Evolutionary conservation across 1,140 invertebrate genomes (phyloP), one percentile per base, ranked within the genome.

Genomic region (Asbolus verrucosus): DNA sequence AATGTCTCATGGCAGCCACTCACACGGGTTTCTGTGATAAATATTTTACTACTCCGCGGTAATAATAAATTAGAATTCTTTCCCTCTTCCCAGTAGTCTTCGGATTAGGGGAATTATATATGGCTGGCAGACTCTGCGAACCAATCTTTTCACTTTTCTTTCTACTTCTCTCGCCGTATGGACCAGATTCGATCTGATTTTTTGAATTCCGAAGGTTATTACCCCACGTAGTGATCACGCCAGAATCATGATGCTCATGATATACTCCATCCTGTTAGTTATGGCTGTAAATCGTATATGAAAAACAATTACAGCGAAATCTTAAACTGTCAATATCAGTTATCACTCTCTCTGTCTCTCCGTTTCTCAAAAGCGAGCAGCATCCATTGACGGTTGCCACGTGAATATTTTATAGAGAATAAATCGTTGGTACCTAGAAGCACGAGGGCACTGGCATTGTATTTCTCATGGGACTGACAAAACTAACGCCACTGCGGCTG

Each of bases 381-480:
- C 61, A 63, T 13, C 61, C 33, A 63, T 63, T 21, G 39, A 41
- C 41, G 61, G 33, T 39, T 6, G 33, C 33, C 33, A n/a, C 27
- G 61, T 63, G 41, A 63, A 63, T 63, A 63, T 63, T 63, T 63
- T 63, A 63, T 63, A 27, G 61, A 21, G 16, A 41, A 63, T 63
- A 70, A 70, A 70, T 65, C 68, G 68, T 27, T 62, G 33, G 39
- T 11, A n/a, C n/a, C n/a, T 38, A 43, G 54, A 62, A 43, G 41
- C 38, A 65, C 27, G 19, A 43, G 46, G 54, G 61, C 59, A 43
- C 6, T 38, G 50, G 41, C 39, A 30, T 27, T 43, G 68, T 33
- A 70, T 65, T 70, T 65, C 68, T 65, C 60, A 30, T 63, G 68
- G 60, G 68, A 70, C 54, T 18, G 60, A 38, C 59, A 65, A 43